Percentiles rank a stretch among this genome's conserved stretches.
Evolutionary conservation across 2,797 vertebrate species (phyloP).

Genomic region (Coregonus ussuriensis): DNA sequence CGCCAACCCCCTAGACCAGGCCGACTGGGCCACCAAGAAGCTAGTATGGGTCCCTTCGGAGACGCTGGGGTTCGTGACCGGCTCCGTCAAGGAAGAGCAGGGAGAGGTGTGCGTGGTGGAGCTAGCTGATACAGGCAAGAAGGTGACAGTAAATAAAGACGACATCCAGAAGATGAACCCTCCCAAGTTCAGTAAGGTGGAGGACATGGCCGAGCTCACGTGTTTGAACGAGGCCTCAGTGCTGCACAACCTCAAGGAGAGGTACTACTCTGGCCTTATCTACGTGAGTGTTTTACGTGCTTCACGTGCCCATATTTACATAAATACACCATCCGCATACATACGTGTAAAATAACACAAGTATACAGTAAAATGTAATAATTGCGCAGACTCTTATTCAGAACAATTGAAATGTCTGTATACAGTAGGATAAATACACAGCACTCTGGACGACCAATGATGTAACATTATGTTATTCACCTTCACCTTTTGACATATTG

Average conservation of each 20-base stretch:
- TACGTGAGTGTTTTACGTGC: constrained; percentile 76
- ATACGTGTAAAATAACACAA: no score
- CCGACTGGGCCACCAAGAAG: constrained; percentile 96
- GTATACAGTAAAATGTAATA: no score
- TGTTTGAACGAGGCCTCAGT: constrained; percentile 90
- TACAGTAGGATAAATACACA: not conserved
- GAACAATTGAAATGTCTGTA: not conserved
- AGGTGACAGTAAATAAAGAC: constrained; percentile 88
- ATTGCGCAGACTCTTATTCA: not conserved
- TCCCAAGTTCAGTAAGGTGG: constrained; percentile 89
- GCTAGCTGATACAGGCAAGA: constrained; percentile 90
- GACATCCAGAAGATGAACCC: constrained; percentile 94
- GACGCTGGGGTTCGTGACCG: constrained; percentile 91
- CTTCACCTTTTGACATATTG: not conserved
- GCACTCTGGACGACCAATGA: not conserved
- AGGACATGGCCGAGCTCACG: constrained; percentile 90
- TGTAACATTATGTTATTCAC: no score
- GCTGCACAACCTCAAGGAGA: constrained; percentile 87
- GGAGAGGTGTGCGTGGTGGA: constrained; percentile 94
- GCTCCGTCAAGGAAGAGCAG: constrained; percentile 92
- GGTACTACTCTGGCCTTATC: constrained; percentile 89
- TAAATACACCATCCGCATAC: not conserved
- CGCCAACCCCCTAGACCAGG: constrained; percentile 90
- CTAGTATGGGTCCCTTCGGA: constrained; percentile 96
- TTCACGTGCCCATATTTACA: not conserved